Base-by-base conservation (phyloP, 2,113 vertebrate genomes). In the Tragulus kanchil region DNA sequence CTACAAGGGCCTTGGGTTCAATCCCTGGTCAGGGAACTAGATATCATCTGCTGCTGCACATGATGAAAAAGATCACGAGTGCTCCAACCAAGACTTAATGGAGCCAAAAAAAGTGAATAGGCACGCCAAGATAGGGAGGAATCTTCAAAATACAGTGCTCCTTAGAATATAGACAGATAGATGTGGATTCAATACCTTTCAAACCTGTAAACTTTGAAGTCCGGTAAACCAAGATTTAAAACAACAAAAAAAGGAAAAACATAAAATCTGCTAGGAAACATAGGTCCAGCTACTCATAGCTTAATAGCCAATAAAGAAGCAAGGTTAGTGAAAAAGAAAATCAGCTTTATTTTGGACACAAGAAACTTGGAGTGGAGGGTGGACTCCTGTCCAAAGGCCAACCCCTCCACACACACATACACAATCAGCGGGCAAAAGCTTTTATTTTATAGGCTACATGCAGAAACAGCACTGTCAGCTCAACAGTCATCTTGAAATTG, bases 1-100 rank as follows among this genome's bases (percentile, higher is more conserved):
- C 1, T 7, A 1, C 69, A 73, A 11, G 36, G 36, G 36, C 42
- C 69, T 21, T 0, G 0, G 21, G 42, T 45, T 21, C 45, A 11
- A 73, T 73, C 11, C 69, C 69, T 45, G 36, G 42, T 45, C 69
- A 45, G 69, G 11, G 21, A 73, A 73, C 69, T 73, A 73, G 69
- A 25, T 25, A 19, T 73, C 21, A 45, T 0, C 3, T 45, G 42
- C 42, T 45, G 36, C 69, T 11, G 0, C 69, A 25, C 3, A 21
- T 45, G 69, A 42, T 21, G 25, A 45, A 0, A 6, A 25, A 73
- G 36, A 45, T 45, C 21, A 19, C 25, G 42, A 73, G 42, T 73
- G 69, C 42, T 45, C 19, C 69, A 45, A 73, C 21, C 12, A 45
- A 73, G 69, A 25, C 69, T 45, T 36, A 73, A 11, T 0, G 42